Evolutionary conservation across 2,888 invertebrate genomes (phyloP), one percentile per base, ranked within the genome.

Genomic region (Teleogryllus oceanicus): DNA sequence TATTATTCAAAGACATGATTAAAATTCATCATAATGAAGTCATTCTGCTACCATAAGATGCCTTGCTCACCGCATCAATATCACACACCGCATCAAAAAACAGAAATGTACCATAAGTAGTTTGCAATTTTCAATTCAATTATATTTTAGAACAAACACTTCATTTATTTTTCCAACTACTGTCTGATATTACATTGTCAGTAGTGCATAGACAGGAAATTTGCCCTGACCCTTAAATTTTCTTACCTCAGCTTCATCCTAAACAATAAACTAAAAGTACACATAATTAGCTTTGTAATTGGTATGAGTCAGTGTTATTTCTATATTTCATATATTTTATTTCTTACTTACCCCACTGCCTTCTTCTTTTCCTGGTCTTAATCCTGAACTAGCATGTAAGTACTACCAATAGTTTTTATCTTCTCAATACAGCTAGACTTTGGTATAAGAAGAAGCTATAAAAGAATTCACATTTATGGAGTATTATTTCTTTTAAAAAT

Each of bases 381-480:
- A 88, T 0, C 99, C 99, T 0, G 97, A 95, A 0, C 98, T 78
- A 98, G 93, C 98, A 99, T 99, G 86, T 99, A 99, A 0, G 98
- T 98, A 87, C 97, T 97, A 18, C 97, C 98, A 81, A 99, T 98
- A 0, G 98, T 99, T 88, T 99, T 99, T 80, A 99, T 99, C 88
- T 99, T 99, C 88, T 99, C 99, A 84, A 99, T 97, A 83, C 94
- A 93, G 86, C 96, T 97, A 88, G 95, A 98, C 85, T 98, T 97
- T 0, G 97, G 96, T 85, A 98, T 97, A 77, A 96, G 88, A 51
- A 99, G 89, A 74, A 99, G 88, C 95, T 95, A 89, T 74, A 89
- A 88, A 62, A 24, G 21, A 62, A 74, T 5, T 49, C 21, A 81
- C 5, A 37, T 1, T 37, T 37, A 37, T 37, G 37, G 37, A 62